Base-by-base conservation (phyloP, 1,140 invertebrate genomes). In the Ips nitidus region DNA sequence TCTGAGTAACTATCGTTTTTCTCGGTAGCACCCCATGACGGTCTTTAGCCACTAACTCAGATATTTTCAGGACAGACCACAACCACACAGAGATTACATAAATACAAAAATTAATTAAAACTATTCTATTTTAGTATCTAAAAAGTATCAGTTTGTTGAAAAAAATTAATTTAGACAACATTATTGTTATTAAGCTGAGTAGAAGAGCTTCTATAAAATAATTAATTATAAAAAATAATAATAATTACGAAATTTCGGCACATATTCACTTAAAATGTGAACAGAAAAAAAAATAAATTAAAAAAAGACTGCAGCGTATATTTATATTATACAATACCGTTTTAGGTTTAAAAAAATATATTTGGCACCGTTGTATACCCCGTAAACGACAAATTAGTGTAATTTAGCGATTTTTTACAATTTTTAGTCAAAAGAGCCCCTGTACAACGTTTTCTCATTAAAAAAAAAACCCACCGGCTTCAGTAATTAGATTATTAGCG, bases 71-170 rank as follows among this genome's bases (percentile, higher is more conserved):
- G 22, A 22, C 22, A 22, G 22, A 22, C 22, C 22, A 22, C 22
- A 22, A 22, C 22, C 42, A 52, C 47, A 59, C 47, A 58, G 71
- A 74, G 68, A 74, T 74, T 74, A 72, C 73, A 74, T 72, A 70
- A 74, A 74, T 71, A 74, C 67, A 65, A 69, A n/a, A 66, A 43
- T 66, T 66, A 57, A 57, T 8, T 56, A 39, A 43, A 66, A 41
- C 7, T 41, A 59, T 1, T 22, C 8, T 55, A 55, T 59, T 59
- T 59, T 59, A 41, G 57, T 59, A 59, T 8, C n/a, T 59, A 37
- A 40, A n/a, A 56, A 56, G 6, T 6, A 6, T 38, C 6, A 37
- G 8, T 7, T 8, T 7, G 37, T 38, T 22, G 37, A 37, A 37
- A 37, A 37, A 22, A 37, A 37, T 38, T 6, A 37, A 56, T 38